Conservation (phyloP, 2,888 invertebrate species). For the Spicauda simplicius region DNA sequence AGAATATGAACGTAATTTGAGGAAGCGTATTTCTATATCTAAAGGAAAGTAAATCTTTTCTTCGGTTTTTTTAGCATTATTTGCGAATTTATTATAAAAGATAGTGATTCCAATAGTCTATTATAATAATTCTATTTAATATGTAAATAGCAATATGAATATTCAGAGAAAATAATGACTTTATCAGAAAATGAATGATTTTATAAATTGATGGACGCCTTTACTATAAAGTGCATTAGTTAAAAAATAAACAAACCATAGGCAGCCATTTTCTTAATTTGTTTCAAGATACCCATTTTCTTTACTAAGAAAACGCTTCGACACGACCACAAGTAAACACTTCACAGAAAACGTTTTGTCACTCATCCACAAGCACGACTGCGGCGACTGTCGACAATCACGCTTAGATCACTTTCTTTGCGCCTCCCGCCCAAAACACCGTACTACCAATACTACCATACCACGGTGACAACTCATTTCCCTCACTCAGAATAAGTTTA, state of each 20-base stretch:
- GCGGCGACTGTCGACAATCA: slow-evolving; percentile 58
- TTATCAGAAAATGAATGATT: too few relatives aligned
- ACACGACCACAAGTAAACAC: slow-evolving; percentile 40
- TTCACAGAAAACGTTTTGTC: slow-evolving; percentile 35
- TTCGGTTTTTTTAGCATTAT: too few relatives aligned
- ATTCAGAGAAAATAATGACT: too few relatives aligned
- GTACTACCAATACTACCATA: slow-evolving; percentile 22
- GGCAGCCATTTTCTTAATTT: slow-evolving; percentile 74
- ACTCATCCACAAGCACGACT: slow-evolving; percentile 46
- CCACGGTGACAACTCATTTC: slow-evolving; percentile 16
- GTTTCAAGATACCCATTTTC: slow-evolving; percentile 76
- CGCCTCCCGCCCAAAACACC: slow-evolving; percentile 65
- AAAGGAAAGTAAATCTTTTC: too few relatives aligned
- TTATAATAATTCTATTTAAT: too few relatives aligned
- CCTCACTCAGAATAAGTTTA: slow-evolving; percentile 22
- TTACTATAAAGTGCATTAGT: too few relatives aligned
- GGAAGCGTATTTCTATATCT: too few relatives aligned
- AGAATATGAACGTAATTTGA: too few relatives aligned
- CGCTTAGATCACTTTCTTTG: slow-evolving; percentile 59
- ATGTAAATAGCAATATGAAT: too few relatives aligned
- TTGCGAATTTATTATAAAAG: too few relatives aligned
- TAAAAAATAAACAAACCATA: slow-evolving; percentile 65
- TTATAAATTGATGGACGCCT: too few relatives aligned
- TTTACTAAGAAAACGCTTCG: slow-evolving; percentile 42
- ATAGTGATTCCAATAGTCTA: too few relatives aligned